These are phyloP conservation scores for Manacus vitellinus DNA, from an alignment of 2,113 vertebrate species.

Conservation along the genomic window DNA sequence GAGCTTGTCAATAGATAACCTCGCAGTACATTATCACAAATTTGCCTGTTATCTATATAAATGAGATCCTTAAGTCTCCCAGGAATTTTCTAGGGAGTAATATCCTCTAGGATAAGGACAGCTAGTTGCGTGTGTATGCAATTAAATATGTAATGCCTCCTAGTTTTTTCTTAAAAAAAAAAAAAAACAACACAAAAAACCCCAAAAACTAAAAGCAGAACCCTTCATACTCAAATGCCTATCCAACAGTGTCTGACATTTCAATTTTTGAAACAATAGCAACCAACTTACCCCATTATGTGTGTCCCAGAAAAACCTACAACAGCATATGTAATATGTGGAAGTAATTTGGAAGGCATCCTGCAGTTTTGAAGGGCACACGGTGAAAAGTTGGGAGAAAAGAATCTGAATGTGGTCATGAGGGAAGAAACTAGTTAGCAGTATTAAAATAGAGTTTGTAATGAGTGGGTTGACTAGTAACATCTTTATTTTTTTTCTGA, in stretches of 20 bases:
- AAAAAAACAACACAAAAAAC: background rate
- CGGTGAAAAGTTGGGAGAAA: background rate
- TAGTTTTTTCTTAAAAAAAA: background rate
- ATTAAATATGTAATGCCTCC: background rate
- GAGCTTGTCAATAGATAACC: background rate
- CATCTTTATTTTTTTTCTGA: conserved; percentile 24
- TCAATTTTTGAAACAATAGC: conserved; percentile 23
- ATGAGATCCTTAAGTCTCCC: background rate
- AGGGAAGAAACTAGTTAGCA: conserved; percentile 4
- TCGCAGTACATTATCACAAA: background rate
- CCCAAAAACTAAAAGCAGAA: background rate
- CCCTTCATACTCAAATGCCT: background rate
- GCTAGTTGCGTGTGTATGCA: background rate
- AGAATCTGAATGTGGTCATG: background rate
- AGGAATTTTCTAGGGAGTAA: background rate
- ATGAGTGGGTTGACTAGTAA: background rate
- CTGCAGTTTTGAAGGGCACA: background rate
- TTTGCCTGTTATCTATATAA: background rate
- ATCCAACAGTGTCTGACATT: background rate
- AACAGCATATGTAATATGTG: background rate
- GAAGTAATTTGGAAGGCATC: conserved; percentile 41
- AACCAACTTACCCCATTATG: background rate
- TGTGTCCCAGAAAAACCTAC: conserved; percentile 6
- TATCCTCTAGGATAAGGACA: background rate
- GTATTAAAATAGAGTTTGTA: background rate